Percentiles rank a stretch among this genome's conserved stretches.
Evolutionary conservation across 1,140 invertebrate species (phyloP).

Genomic region (Drosophila equinoxialis): DNA sequence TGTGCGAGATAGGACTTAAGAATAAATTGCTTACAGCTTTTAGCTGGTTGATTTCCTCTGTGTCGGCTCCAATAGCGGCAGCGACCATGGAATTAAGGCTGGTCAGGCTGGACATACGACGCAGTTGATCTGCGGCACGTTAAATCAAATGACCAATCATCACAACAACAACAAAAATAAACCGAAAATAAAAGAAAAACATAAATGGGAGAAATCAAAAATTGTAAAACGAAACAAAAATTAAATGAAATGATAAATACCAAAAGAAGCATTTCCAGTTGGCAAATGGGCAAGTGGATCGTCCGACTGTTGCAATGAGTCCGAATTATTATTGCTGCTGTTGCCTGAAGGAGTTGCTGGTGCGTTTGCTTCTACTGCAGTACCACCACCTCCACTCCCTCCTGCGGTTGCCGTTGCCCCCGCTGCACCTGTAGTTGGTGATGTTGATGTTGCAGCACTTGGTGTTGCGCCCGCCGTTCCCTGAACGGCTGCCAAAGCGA

Average conservation of each 20-base stretch:
- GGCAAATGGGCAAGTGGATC: constrained; percentile 79
- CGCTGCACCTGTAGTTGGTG: neutral
- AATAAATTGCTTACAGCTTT: constrained; percentile 81
- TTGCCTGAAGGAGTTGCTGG: constrained; percentile 25
- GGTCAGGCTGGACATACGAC: constrained; percentile 74
- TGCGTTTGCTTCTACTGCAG: constrained; percentile 15
- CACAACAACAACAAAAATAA: constrained; percentile 16
- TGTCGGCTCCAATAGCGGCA: constrained; percentile 49
- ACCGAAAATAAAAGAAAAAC: constrained; percentile 15
- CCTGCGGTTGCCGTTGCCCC: constrained; percentile 13
- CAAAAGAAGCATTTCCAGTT: constrained; percentile 80
- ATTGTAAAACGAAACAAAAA: constrained; percentile 39
- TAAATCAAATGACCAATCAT: constrained; percentile 12
- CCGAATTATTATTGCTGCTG: constrained; percentile 29
- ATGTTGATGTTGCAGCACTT: constrained; percentile 19
- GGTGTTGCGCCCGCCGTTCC: constrained; percentile 25
- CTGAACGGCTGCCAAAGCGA: constrained; percentile 49
- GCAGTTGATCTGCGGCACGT: constrained; percentile 59
- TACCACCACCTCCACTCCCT: neutral
- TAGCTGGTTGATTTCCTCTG: constrained; percentile 82
- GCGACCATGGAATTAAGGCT: constrained; percentile 52
- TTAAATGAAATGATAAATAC: constrained; percentile 61
- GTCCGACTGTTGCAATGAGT: constrained; percentile 34
- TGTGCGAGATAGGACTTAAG: constrained; percentile 3
- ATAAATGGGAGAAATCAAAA: constrained; percentile 23